Evolutionary conservation across 1,140 invertebrate genomes (phyloP), one percentile per base, ranked within the genome.

Genomic region (Lordiphosa clarofinis): DNA sequence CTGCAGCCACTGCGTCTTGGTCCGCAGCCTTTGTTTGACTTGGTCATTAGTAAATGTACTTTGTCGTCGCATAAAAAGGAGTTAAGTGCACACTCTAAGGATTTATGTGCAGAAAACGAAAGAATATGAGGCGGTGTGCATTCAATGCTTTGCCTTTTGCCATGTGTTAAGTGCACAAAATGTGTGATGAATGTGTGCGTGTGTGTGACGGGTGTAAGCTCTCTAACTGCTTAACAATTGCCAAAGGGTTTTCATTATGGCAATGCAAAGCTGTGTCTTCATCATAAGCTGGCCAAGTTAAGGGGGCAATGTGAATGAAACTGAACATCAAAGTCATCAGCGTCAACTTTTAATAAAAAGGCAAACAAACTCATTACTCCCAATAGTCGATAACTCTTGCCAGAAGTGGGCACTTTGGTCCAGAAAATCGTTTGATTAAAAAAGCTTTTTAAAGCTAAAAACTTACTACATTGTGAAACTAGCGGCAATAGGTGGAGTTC

Each of bases 41-140:
- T 84, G 78, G 78, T 82, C 78, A 82, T 82, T 82, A 82, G 78
- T 84, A 82, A 84, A 82, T 84, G 78, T 82, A 82, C 78, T 84
- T 82, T 82, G 76, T 82, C 76, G 76, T 63, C 82, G 78, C 78
- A 66, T 81, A n/a, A 82, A 81, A 81, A 81, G 76, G 76, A 81
- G 76, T 81, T 81, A 81, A 81, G 76, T 81, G 76, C 63, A 73
- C 76, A 81, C 76, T 81, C 76, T 81, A 81, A 81, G 76, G 76
- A 81, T 81, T 81, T 81, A 81, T 81, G 71, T 57, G 43, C 53
- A 43, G 55, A 6, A 10, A 50, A 52, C 31, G 43, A 11, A 49
- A 33, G 52, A 48, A 65, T 56, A 57, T 48, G 61, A 43, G 42
- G 44, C 43, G 36, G 36, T 35, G 49, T 48, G 37, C 33, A 54